These are phyloP conservation scores for Hemitrygon akajei DNA, from an alignment of 2,797 vertebrate genomes.

Conservation along the genomic window DNA sequence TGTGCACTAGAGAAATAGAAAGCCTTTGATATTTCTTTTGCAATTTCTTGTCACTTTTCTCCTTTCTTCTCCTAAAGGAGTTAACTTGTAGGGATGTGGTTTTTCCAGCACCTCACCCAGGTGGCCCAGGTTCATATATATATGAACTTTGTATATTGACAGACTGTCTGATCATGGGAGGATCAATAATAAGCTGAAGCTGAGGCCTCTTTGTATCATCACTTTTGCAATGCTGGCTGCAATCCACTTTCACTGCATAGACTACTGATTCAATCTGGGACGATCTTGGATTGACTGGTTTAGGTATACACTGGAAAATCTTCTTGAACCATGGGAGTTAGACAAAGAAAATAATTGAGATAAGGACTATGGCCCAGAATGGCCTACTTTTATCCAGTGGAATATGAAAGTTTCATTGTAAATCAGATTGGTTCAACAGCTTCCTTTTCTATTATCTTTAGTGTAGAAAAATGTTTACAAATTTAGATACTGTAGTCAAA, in stretches of 20 bases:
- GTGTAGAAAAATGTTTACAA: neutral
- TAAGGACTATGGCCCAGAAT: neutral
- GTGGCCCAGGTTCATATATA: too few relatives aligned
- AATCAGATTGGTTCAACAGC: neutral
- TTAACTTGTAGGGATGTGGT: neutral
- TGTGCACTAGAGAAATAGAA: neutral
- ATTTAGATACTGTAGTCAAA: neutral
- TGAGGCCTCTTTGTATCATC: neutral
- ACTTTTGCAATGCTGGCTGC: neutral
- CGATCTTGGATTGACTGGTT: constrained; percentile 5
- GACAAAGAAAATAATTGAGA: neutral
- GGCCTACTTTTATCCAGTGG: neutral
- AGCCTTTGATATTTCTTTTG: neutral
- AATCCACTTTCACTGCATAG: neutral
- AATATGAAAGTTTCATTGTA: neutral
- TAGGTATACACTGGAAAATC: constrained; percentile 1
- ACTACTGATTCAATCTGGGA: neutral
- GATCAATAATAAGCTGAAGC: constrained; percentile 13
- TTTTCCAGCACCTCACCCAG: neutral
- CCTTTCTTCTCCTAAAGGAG: constrained; percentile 2
- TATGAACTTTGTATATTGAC: neutral
- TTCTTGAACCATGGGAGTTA: neutral
- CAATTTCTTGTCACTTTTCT: neutral
- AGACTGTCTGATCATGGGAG: neutral
- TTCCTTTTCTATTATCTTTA: neutral